phyloP scores from a whole-genome alignment of 2,113 vertebrate species.

The Rhinichthys klamathensis region DNA sequence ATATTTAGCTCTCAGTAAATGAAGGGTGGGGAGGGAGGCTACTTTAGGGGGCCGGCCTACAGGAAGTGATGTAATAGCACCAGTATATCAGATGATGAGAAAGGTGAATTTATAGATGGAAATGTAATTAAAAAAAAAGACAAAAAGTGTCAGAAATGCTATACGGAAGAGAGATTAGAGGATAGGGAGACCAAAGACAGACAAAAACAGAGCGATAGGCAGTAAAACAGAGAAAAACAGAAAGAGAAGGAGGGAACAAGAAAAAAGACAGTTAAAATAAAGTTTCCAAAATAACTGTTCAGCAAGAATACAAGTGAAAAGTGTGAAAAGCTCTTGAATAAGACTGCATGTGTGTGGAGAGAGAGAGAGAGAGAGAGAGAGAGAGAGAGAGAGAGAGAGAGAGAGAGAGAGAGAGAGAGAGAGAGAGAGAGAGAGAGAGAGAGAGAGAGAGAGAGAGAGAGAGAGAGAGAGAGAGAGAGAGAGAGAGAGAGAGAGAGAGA shows the following conservation, averaged over 20 bases:
- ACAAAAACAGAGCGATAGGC: background rate
- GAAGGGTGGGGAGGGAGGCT: slow-evolving; percentile 37
- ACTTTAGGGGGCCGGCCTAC: slow-evolving; percentile 62
- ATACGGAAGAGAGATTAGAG: background rate
- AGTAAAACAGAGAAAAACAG: slow-evolving; percentile 23
- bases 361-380: slow-evolving; percentile 37
- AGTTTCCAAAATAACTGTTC: slow-evolving; percentile 8
- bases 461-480: slow-evolving; percentile 26
- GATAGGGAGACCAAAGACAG: slow-evolving; percentile 1
- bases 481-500: background rate
- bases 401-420: slow-evolving; percentile 1
- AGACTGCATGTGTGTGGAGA: slow-evolving; percentile 35
- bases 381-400: too few relatives aligned
- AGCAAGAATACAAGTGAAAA: slow-evolving; percentile 30
- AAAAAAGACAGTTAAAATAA: slow-evolving; percentile 42
- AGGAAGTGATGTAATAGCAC: slow-evolving; percentile 41
- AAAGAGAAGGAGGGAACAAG: slow-evolving; percentile 49
- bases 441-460: slow-evolving; percentile 35
- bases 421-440: slow-evolving; percentile 18
- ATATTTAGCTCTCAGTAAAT: slow-evolving; percentile 58
- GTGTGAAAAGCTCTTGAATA: background rate
- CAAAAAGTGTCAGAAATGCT: background rate
- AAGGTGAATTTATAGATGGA: slow-evolving; percentile 64
- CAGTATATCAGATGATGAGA: slow-evolving; percentile 21
- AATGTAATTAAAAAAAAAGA: slow-evolving; percentile 43